phyloP scores from a whole-genome alignment of 2,113 vertebrate species.

The Suncus etruscus region DNA sequence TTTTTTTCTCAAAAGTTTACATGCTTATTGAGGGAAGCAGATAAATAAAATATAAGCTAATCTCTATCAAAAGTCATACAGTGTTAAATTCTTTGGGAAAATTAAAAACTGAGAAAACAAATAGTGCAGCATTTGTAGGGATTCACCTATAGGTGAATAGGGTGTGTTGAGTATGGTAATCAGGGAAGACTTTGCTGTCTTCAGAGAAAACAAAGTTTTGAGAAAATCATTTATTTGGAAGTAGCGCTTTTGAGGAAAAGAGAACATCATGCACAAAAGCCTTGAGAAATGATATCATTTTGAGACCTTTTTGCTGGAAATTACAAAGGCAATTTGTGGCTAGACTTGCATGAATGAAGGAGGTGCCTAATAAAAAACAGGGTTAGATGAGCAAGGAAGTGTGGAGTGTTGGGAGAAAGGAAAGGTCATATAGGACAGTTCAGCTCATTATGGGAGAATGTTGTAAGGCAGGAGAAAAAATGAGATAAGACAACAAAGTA shows the following conservation, averaged over 20 bases:
- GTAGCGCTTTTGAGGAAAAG: background rate
- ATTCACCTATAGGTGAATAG: background rate
- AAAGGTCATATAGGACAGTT: background rate
- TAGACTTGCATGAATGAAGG: background rate
- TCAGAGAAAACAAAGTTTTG: background rate
- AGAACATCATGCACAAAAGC: background rate
- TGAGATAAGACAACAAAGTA: slow-evolving; percentile 31
- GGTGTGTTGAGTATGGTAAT: background rate
- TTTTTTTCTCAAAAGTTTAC: background rate
- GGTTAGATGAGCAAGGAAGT: background rate
- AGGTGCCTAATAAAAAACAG: slow-evolving; percentile 14
- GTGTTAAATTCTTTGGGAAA: background rate
- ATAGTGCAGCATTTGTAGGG: background rate
- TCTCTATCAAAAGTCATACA: background rate
- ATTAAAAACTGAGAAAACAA: slow-evolving; percentile 5
- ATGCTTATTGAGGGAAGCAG: background rate
- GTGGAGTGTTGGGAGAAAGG: background rate
- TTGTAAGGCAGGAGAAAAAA: slow-evolving; percentile 11
- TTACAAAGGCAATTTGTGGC: background rate
- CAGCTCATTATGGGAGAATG: background rate
- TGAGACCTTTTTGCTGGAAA: slow-evolving; percentile 17
- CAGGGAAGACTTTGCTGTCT: slow-evolving; percentile 11
- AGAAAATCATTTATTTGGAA: slow-evolving; percentile 44
- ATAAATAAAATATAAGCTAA: background rate
- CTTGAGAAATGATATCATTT: slow-evolving; percentile 6